A percentile compares a stretch with the other conserved stretches of the same genome.
Evolutionary conservation across 53 echinoderm and acorn worm species (phyloP).

Genomic region (Patiria pectinifera): DNA sequence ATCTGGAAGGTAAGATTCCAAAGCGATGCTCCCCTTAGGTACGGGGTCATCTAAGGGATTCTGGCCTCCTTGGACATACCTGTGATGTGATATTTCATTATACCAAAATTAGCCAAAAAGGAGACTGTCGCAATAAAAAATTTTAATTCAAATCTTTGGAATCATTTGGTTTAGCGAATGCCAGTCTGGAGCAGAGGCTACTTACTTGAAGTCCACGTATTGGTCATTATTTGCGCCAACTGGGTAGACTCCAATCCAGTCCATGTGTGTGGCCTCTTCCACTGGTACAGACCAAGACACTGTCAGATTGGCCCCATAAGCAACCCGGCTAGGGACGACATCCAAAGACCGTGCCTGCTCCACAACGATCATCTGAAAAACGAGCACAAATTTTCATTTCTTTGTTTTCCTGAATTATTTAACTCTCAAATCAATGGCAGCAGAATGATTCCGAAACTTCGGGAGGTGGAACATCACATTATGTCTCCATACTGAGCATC

Average conservation of each 20-base stretch:
- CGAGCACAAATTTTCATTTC: neutral
- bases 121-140: neutral
- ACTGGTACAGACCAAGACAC: conserved; percentile 79
- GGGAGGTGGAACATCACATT: too few relatives aligned
- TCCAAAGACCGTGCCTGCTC: conserved; percentile 63
- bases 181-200: neutral
- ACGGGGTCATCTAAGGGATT: conserved; percentile 70
- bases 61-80: conserved; percentile 79
- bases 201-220: conserved; percentile 82
- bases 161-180: neutral
- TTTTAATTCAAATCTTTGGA: too few relatives aligned
- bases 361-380: conserved; percentile 67
- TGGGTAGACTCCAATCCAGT: conserved; percentile 87
- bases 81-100: neutral
- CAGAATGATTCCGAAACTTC: too few relatives aligned
- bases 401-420: too few relatives aligned
- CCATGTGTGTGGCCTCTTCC: conserved; percentile 72
- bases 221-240: conserved; percentile 64
- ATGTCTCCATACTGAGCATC: too few relatives aligned
- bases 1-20: conserved; percentile 73
- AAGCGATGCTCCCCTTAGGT: conserved; percentile 49
- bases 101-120: neutral
- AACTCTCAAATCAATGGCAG: too few relatives aligned
- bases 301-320: conserved; percentile 61
- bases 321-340: conserved; percentile 35